These are phyloP conservation scores for Peromyscus californicus DNA, from an alignment of 2,113 vertebrate species.

Conservation along the genomic window DNA sequence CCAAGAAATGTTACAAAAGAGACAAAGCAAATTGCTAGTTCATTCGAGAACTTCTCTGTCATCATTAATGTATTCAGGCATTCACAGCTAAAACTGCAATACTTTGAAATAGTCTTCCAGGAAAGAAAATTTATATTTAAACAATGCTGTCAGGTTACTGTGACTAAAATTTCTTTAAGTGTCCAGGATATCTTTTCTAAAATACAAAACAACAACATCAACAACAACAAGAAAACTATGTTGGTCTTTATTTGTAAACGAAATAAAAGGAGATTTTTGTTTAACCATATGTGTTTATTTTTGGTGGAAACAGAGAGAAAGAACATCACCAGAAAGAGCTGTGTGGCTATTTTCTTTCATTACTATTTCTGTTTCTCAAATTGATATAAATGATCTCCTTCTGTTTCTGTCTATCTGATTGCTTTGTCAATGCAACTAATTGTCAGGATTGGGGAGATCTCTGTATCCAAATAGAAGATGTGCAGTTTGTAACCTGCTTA, in stretches of 20 bases:
- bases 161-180: constrained; percentile 83
- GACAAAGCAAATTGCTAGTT: constrained; percentile 87
- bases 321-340: constrained; percentile 83
- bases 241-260: constrained; percentile 85
- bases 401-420: constrained; percentile 90
- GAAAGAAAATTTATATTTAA: constrained; percentile 87
- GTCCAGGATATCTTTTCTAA: constrained; percentile 83
- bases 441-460: constrained; percentile 87
- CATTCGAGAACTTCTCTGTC: constrained; percentile 88
- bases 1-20: constrained; percentile 84
- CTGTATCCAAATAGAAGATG: constrained; percentile 88
- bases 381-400: constrained; percentile 93
- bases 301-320: constrained; percentile 16
- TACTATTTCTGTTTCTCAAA: constrained; percentile 89
- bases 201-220: constrained; percentile 65
- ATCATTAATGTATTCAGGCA: constrained; percentile 89
- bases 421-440: constrained; percentile 87
- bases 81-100: constrained; percentile 88
- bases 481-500: constrained; percentile 89
- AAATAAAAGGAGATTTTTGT: constrained; percentile 80
- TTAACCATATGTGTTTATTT: constrained; percentile 76
- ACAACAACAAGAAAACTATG: constrained; percentile 68
- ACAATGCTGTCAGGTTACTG: constrained; percentile 87
- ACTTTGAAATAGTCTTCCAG: constrained; percentile 88
- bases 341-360: constrained; percentile 88